These are phyloP conservation scores for Hippocampus abdominalis DNA, from an alignment of 2,113 vertebrate species.

Conservation along the genomic window DNA sequence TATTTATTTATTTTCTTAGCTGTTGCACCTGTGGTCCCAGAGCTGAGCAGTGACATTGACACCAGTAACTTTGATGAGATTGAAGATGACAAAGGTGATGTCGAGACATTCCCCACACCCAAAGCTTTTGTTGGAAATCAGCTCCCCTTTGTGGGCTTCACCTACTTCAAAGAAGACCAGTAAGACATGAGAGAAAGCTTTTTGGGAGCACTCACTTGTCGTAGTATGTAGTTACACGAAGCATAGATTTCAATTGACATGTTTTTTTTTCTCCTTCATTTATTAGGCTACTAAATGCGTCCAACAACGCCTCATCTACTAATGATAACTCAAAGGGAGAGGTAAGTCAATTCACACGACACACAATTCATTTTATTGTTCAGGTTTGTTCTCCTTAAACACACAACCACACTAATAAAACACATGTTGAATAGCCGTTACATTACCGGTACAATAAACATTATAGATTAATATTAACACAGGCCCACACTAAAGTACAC, in stretches of 20 bases:
- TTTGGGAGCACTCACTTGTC: background rate
- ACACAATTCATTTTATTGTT: background rate
- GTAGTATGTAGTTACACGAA: background rate
- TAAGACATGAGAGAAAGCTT: conserved; percentile 62
- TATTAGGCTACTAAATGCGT: conserved; percentile 83
- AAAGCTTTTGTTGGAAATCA: conserved; percentile 98
- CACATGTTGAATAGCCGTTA: background rate
- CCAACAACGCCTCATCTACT: conserved; percentile 79
- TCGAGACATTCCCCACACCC: conserved; percentile 92
- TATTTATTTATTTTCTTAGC: conserved; percentile 67
- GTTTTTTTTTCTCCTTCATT: conserved; percentile 2
- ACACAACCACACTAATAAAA: background rate
- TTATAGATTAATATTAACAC: background rate
- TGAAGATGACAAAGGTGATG: conserved; percentile 94
- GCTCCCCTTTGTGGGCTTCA: conserved; percentile 97
- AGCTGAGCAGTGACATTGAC: conserved; percentile 95
- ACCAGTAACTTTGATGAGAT: conserved; percentile 99
- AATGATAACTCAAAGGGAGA: conserved; percentile 85
- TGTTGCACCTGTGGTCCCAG: conserved; percentile 93
- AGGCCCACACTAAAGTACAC: background rate
- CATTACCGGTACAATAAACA: background rate
- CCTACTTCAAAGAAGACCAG: conserved; percentile 97
- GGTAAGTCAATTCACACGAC: conserved; percentile 67
- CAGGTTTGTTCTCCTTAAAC: background rate
- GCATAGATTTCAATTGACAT: background rate